A percentile compares a stretch with the other conserved stretches of the same genome.
Conservation (phyloP, 1,140 invertebrate species). For the Leptinotarsa texana region DNA sequence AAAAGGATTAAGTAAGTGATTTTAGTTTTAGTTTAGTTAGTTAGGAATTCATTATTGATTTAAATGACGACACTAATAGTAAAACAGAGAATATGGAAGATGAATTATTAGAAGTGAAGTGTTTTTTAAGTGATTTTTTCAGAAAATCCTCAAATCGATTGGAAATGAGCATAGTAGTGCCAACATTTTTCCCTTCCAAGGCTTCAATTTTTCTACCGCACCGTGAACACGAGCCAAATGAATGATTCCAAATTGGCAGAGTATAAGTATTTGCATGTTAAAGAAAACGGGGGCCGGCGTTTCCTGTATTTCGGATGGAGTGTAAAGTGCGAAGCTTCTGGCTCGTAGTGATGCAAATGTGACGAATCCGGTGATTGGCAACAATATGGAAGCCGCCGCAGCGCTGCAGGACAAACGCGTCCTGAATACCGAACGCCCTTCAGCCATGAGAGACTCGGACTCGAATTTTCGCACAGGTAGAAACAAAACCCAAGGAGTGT, state of each 20-base stretch:
- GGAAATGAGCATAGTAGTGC: too few relatives aligned
- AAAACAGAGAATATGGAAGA: too few relatives aligned
- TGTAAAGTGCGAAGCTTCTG: neutral
- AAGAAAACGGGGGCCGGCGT: neutral
- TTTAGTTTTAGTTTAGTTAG: too few relatives aligned
- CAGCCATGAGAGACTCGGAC: slow-evolving; percentile 3
- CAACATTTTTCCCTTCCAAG: too few relatives aligned
- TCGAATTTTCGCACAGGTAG: too few relatives aligned
- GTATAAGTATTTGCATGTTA: slow-evolving; percentile 6
- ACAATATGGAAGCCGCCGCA: neutral
- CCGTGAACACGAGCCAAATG: neutral
- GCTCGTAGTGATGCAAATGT: slow-evolving; percentile 3
- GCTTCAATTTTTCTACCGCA: neutral
- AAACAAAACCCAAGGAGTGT: too few relatives aligned
- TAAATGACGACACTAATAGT: too few relatives aligned
- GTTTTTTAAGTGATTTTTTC: too few relatives aligned
- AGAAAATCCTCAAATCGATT: too few relatives aligned
- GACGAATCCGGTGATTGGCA: slow-evolving; percentile 4
- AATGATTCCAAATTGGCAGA: slow-evolving; percentile 3
- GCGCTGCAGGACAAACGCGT: neutral
- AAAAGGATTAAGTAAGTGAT: too few relatives aligned
- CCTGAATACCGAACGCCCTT: neutral
- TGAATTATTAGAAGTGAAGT: too few relatives aligned
- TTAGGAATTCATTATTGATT: too few relatives aligned
- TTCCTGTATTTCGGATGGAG: neutral